Base-by-base conservation (phyloP, 2,113 vertebrate species). In the Campylorhamphus procurvoides region DNA sequence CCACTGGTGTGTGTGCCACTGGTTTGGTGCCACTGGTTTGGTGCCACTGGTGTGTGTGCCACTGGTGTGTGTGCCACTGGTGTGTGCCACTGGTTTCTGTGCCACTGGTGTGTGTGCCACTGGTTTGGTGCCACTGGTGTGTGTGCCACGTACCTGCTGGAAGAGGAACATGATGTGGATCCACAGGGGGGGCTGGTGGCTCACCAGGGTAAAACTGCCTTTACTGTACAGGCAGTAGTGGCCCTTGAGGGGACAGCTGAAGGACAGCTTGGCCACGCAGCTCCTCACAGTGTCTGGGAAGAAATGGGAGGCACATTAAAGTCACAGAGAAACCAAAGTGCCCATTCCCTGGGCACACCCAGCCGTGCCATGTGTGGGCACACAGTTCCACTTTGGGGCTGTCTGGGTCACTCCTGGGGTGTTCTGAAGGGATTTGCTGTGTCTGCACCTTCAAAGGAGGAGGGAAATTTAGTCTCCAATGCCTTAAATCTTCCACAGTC, bases 141-240 rank as follows among this genome's bases (percentile, higher is more conserved):
- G 37, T 37, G n/a, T 37, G 18, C 24, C 64, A 96, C 98, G 49
- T 33, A 99, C 99, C 99, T 99, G 99, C 76, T 99, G 98, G 79
- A 98, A 98, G 6, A 99, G 98, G 93, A 99, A 98, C 99, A 99
- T 99, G 98, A 99, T 97, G 76, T 98, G 98, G 88, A 99, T 99
- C 99, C 99, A 99, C 3, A 99, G 98, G 1, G 98, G 98, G 23
- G 99, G 99, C 59, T 99, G 99, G 52, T 33, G 97, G 97, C 99
- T 99, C 98, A 97, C 89, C 91, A 99, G 98, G 77, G 96, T 98
- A 89, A 99, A 99, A 17, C 98, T 98, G 96, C 98, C 99, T 93
- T 99, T 99, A 87, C 98, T 98, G 93, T 99, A 99, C 11, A 99
- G 97, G 95, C 99, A 99, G 98, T 99, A 99, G 88, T 98, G 98